Base-by-base conservation (phyloP, 2,797 vertebrate genomes). In the Sebastes iracundus region DNA sequence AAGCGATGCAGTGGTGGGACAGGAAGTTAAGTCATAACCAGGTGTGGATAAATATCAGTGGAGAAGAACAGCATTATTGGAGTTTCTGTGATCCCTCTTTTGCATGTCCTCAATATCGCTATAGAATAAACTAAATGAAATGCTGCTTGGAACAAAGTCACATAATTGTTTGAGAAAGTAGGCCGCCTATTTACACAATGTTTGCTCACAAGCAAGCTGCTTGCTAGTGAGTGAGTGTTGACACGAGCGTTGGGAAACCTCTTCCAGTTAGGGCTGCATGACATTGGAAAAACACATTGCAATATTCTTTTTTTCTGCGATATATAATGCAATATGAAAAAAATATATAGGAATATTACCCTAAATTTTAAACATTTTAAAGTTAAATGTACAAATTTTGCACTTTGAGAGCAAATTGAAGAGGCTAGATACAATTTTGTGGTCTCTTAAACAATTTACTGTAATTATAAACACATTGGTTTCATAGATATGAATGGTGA, bases 391-490 rank as follows among this genome's bases (percentile, higher is more conserved):
- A 49, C 46, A 49, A 4, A 8, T 20, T 49, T 52, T 52, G 46
- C 46, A 52, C 3, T 52, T 0, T 9, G 16, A 8, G 0, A n/a
- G 16, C 46, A 52, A 52, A 52, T 20, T 52, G 18, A 52, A 52
- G 46, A 52, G 18, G 4, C 42, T 52, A n/a, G 0, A 52, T 52
- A 38, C 7, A 52, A 52, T 52, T 18, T 52, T 52, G 18, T n/a
- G 18, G 7, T 9, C 46, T 49, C 0, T 1, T 49, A 20, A n/a
- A 7, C 16, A 52, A 52, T 52, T 52, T 9, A 52, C 42, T 46
- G 42, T 46, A 18, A 8, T 52, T 20, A 18, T 52, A 52, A 52
- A 52, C 46, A n/a, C 22, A 25, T 56, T 56, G 53, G 11, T 13
- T 56, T 6, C 12, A 25, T 1, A 56, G 53, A 23, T 13, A 14